These are phyloP conservation scores for Peromyscus leucopus DNA, from an alignment of 2,113 vertebrate species.

Conservation along the genomic window DNA sequence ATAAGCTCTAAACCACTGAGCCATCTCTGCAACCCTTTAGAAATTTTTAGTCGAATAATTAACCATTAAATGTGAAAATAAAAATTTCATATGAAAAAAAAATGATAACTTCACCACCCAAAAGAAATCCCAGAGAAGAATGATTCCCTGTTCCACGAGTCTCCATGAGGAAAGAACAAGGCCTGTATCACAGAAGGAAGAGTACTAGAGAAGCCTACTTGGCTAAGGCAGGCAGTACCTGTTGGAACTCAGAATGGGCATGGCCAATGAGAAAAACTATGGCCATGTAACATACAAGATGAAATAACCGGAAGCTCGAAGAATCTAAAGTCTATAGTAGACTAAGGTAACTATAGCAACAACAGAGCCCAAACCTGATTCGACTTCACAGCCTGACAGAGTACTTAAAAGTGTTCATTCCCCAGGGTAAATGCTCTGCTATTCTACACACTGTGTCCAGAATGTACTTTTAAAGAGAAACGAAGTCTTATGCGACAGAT, in stretches of 20 bases:
- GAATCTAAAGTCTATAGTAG: neutral
- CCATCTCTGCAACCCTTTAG: neutral
- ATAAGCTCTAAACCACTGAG: neutral
- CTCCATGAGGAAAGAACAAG: neutral
- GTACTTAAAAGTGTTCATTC: neutral
- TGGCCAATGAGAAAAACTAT: neutral
- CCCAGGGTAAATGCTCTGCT: neutral
- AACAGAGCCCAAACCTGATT: neutral
- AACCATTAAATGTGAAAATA: conserved; percentile 15
- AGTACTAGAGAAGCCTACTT: neutral
- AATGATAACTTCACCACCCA: no score
- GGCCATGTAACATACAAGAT: neutral
- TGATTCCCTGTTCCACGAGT: neutral
- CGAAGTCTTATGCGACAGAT: no score
- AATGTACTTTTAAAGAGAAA: neutral
- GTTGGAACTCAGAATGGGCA: neutral
- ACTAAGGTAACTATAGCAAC: neutral
- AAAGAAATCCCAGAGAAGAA: neutral
- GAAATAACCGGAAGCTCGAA: neutral
- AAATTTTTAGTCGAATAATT: neutral
- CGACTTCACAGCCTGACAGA: neutral
- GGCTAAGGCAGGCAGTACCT: neutral
- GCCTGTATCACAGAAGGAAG: no score
- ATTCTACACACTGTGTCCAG: neutral
- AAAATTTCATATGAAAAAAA: neutral